phyloP scores from a whole-genome alignment of 2,113 vertebrate genomes.

The Microcebus ravelobensis region DNA sequence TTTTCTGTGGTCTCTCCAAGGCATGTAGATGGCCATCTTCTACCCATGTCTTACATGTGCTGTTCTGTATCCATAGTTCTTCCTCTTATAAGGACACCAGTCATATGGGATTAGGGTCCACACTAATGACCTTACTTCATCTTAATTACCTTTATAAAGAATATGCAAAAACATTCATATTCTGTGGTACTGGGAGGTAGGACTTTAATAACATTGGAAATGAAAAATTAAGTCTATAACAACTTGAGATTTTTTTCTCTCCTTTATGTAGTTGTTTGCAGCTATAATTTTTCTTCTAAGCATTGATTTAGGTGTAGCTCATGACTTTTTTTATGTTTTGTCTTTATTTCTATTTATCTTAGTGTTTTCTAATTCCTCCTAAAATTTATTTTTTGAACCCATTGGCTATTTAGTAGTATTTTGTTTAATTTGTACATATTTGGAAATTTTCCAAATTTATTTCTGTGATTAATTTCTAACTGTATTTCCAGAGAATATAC shows the following conservation, averaged over 20 bases:
- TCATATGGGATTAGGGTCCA: not conserved
- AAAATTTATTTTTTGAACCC: not conserved
- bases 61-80: not conserved
- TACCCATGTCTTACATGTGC: not conserved
- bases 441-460: not conserved
- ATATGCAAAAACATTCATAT: not conserved
- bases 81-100: not conserved
- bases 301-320: not conserved
- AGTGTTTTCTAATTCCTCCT: not conserved
- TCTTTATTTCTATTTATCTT: not conserved
- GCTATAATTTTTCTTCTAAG: not conserved
- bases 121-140: not conserved
- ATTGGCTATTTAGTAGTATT: not conserved
- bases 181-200: not conserved
- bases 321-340: not conserved
- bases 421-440: not conserved
- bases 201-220: not conserved
- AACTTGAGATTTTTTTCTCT: not conserved
- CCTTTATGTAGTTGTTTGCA: not conserved
- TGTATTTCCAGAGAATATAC: not conserved
- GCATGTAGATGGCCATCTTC: not conserved
- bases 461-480: not conserved
- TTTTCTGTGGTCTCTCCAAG: not conserved
- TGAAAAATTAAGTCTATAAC: not conserved
- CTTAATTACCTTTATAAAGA: not conserved